Evolutionary conservation across 2,888 invertebrate genomes (phyloP).

Genomic region (Lasioglossum pauxillum): DNA sequence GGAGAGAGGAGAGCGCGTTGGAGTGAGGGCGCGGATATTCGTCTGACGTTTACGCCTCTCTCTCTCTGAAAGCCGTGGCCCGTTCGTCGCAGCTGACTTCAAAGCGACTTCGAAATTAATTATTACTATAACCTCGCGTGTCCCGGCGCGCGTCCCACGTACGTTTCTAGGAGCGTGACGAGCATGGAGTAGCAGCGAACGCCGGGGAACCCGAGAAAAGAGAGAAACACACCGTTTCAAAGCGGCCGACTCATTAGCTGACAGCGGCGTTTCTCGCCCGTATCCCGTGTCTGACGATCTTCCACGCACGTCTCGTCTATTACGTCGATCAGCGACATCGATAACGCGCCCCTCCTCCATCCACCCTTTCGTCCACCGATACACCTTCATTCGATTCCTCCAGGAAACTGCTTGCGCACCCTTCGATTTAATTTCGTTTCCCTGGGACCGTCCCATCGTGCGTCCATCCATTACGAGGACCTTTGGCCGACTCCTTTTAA

Average conservation of each 20-base stretch:
- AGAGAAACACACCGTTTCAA: constrained; percentile 73
- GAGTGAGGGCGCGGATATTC: constrained; percentile 46
- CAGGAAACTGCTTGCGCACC: constrained; percentile 36
- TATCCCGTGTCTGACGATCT: constrained; percentile 42
- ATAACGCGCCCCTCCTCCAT: constrained; percentile 17
- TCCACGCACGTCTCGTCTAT: constrained; percentile 40
- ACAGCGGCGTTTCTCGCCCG: constrained; percentile 61
- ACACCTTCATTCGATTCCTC: constrained; percentile 40
- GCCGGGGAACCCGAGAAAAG: constrained; percentile 49
- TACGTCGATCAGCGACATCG: constrained; percentile 48
- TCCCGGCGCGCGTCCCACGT: constrained; percentile 69
- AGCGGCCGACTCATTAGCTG: constrained; percentile 76
- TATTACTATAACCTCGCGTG: constrained; percentile 77
- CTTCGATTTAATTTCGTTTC: constrained; percentile 10
- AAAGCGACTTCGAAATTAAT: constrained; percentile 80
- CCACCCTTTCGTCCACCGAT: background rate
- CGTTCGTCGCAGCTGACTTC: constrained; percentile 76
- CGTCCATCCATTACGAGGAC: constrained; percentile 10
- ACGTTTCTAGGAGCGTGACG: constrained; percentile 64
- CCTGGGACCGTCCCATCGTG: background rate
- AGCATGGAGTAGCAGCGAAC: constrained; percentile 42
- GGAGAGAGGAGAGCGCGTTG: background rate
- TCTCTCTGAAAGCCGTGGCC: constrained; percentile 61
- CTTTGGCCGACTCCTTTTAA: background rate
- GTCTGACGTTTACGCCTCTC: constrained; percentile 65